Percentiles rank a stretch among this genome's conserved stretches.
Conservation (phyloP, 2,888 invertebrate genomes). For the Harmothoe impar region DNA sequence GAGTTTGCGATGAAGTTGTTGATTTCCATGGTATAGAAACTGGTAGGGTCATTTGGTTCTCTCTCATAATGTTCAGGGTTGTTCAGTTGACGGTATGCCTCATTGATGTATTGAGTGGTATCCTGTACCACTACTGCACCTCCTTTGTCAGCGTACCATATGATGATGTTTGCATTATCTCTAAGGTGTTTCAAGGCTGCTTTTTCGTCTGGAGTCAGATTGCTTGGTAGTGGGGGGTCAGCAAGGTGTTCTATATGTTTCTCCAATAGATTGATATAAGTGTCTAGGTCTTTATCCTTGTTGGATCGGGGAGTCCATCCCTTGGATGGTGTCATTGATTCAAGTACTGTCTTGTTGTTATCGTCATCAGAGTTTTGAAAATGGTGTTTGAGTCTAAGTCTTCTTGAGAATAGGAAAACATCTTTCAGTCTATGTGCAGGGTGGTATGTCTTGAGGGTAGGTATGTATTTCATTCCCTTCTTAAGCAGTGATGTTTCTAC, state of each 20-base stretch:
- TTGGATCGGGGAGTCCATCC: slow-evolving; percentile 12
- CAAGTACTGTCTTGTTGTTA: background rate
- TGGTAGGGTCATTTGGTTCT: background rate
- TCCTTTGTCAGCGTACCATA: slow-evolving; percentile 13
- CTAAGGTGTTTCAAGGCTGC: background rate
- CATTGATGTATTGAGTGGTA: slow-evolving; percentile 10
- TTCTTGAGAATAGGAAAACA: background rate
- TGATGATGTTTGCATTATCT: background rate
- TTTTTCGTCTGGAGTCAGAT: background rate
- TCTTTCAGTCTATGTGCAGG: background rate
- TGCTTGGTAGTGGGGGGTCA: background rate
- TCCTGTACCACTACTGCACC: slow-evolving; percentile 4
- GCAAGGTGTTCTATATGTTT: background rate
- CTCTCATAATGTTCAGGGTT: background rate
- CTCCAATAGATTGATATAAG: background rate
- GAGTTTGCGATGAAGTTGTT: background rate
- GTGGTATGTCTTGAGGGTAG: background rate
- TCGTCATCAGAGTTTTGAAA: background rate
- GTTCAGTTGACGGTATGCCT: background rate
- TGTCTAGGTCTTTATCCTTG: background rate
- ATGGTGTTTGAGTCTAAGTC: slow-evolving; percentile 28
- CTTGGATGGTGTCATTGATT: background rate
- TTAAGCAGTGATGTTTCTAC: background rate
- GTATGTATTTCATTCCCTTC: background rate
- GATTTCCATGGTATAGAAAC: background rate